Evolutionary conservation across 2,113 vertebrate species (phyloP).

Genomic region (Macroglossus sobrinus): DNA sequence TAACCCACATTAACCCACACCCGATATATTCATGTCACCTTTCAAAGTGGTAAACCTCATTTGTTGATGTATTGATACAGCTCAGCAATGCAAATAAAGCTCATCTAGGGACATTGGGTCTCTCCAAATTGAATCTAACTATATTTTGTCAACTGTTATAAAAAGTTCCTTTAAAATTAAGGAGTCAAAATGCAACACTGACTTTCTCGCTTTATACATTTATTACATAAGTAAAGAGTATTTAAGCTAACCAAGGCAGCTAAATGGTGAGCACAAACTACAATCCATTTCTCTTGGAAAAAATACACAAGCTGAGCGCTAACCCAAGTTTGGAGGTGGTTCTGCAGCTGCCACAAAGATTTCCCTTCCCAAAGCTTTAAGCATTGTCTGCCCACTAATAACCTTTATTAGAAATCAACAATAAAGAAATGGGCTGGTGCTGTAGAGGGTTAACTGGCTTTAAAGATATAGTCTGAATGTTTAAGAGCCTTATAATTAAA

Average conservation of each 20-base stretch:
- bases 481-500: conserved; percentile 30
- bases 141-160: not conserved
- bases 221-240: conserved; percentile 10
- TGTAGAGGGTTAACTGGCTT: not conserved
- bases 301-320: not conserved
- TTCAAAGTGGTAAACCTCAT: conserved; percentile 30
- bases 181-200: not conserved
- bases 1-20: not conserved
- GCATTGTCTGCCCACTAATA: not conserved
- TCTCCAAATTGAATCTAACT: not conserved
- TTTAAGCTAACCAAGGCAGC: not conserved
- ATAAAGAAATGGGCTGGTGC: not conserved
- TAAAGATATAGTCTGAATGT: not conserved
- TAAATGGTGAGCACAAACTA: not conserved
- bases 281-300: not conserved
- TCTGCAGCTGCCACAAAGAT: not conserved
- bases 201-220: not conserved
- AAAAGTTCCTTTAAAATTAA: not conserved
- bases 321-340: not conserved
- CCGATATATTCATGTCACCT: conserved; percentile 9
- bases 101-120: not conserved
- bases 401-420: conserved; percentile 14
- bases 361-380: not conserved
- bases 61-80: not conserved
- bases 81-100: not conserved